Conservation (phyloP, 1,140 invertebrate species). For the Agrypnia vestita region DNA sequence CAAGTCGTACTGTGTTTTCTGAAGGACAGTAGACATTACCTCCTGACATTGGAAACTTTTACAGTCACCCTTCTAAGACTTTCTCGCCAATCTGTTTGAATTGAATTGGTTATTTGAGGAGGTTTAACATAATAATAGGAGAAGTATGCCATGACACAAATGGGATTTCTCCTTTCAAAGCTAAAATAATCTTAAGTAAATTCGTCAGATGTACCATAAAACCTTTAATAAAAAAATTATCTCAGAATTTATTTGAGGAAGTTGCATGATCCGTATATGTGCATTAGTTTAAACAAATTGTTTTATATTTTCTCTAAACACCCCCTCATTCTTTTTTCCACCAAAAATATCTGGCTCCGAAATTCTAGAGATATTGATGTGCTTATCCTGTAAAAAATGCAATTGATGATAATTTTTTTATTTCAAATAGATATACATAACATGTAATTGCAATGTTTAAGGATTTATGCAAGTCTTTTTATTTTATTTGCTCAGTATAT, state of each 20-base stretch:
- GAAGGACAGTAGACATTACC: too few species aligned
- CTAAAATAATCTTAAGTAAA: slow-evolving; percentile 10
- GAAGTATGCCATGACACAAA: too few species aligned
- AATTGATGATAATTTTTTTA: too few species aligned
- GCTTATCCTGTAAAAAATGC: not conserved
- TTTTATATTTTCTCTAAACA: not conserved
- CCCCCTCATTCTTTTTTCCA: not conserved
- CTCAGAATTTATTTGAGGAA: not conserved
- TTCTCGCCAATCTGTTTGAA: too few species aligned
- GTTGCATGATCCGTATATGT: slow-evolving; percentile 23
- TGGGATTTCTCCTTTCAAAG: not conserved
- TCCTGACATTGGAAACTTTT: too few species aligned
- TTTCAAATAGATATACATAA: too few species aligned
- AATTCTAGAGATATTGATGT: not conserved
- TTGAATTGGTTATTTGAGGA: too few species aligned
- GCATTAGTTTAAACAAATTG: slow-evolving; percentile 16
- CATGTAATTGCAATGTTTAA: too few species aligned
- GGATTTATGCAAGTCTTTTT: slow-evolving; percentile 24
- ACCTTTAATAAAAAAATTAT: not conserved
- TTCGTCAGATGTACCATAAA: slow-evolving; percentile 1
- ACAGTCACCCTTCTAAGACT: too few species aligned
- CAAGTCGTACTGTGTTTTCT: too few species aligned
- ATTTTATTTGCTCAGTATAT: slow-evolving; percentile 24
- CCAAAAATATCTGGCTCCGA: not conserved
- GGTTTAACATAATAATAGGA: too few species aligned